phyloP scores from a whole-genome alignment of 2,797 vertebrate genomes.

The Hozukius guyotensis region DNA sequence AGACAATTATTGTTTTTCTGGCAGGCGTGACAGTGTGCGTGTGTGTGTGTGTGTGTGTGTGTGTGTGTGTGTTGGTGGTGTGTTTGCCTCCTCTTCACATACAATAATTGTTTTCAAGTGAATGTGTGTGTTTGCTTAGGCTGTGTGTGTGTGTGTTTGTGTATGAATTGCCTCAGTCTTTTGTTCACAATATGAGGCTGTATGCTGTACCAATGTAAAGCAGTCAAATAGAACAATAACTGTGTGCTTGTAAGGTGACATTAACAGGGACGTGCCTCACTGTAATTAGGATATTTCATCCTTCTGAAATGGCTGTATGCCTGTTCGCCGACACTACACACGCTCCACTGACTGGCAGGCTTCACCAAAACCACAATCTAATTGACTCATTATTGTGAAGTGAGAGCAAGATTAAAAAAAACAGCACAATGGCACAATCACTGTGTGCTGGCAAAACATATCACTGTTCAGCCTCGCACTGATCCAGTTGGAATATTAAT shows the following conservation, averaged over 20 bases:
- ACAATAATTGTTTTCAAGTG: slow-evolving; percentile 76
- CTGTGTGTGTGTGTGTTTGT: slow-evolving; percentile 45
- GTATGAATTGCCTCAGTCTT: slow-evolving; percentile 59
- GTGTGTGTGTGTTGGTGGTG: slow-evolving; percentile 52
- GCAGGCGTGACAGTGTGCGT: slow-evolving; percentile 68
- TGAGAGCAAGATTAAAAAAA: slow-evolving; percentile 18
- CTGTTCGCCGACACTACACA: slow-evolving; percentile 32
- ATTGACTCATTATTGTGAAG: slow-evolving; percentile 53
- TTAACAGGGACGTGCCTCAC: slow-evolving; percentile 41
- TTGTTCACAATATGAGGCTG: slow-evolving; percentile 75
- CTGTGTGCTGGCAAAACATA: slow-evolving; percentile 7
- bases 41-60: slow-evolving; percentile 31
- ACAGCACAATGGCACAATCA: slow-evolving; percentile 4
- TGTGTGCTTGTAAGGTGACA: slow-evolving; percentile 69
- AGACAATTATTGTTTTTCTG: slow-evolving; percentile 72
- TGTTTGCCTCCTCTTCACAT: slow-evolving; percentile 47
- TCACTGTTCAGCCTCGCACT: not conserved
- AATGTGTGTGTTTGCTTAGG: slow-evolving; percentile 76
- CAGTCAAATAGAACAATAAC: slow-evolving; percentile 73
- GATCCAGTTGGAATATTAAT: slow-evolving; percentile 28
- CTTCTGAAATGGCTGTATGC: slow-evolving; percentile 36
- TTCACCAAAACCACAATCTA: slow-evolving; percentile 63
- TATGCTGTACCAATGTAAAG: slow-evolving; percentile 58
- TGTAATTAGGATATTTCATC: slow-evolving; percentile 67
- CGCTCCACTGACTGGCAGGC: slow-evolving; percentile 40